Base-by-base conservation (phyloP, 2,797 vertebrate genomes). In the Dendrocincla fuliginosa region DNA sequence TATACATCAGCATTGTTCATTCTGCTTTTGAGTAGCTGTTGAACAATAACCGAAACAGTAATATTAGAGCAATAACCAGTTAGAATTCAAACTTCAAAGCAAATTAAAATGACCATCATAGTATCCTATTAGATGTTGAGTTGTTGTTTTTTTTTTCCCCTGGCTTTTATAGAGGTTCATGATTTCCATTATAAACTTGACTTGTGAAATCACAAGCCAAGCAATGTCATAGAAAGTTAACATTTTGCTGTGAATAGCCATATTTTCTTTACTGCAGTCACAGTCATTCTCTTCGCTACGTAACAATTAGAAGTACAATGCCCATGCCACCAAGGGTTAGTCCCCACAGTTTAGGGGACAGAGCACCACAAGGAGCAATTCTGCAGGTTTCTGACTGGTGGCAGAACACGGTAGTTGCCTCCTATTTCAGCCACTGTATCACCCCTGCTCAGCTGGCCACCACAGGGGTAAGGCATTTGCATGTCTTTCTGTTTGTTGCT, bases 311-410 rank as follows among this genome's bases (percentile, higher is more conserved):
- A 86, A 86, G 20, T n/a, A 24, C 47, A 59, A 37, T 5, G 9
- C 3, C 22, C 19, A 27, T n/a, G 41, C 4, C 17, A 16, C 13
- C 0, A 1, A 16, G 7, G 5, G 1, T 23, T 46, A 33, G 17
- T 35, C 37, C n/a, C 22, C 30, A 74, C 6, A 25, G 9, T 70
- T 3, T 75, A 24, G 15, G 60, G 33, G 71, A 22, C 22, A 64
- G 22, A 68, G 10, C 25, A 55, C 8, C 11, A 52, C 0, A 0
- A 83, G 35, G 22, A 64, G 4, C 0, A 2, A 23, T 71, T 42
- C 27, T 61, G 27, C 32, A 70, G 16, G 49, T 87, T 25, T 78
- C n/a, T 37, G 28, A 10, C 12, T 69, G 44, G 28, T 33, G 76
- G 56, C 19, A 92, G 15, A 37, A 55, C 27, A 27, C 1, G 49